Evolutionary conservation across 2,113 vertebrate genomes (phyloP).

Genomic region (Monopterus albus): DNA sequence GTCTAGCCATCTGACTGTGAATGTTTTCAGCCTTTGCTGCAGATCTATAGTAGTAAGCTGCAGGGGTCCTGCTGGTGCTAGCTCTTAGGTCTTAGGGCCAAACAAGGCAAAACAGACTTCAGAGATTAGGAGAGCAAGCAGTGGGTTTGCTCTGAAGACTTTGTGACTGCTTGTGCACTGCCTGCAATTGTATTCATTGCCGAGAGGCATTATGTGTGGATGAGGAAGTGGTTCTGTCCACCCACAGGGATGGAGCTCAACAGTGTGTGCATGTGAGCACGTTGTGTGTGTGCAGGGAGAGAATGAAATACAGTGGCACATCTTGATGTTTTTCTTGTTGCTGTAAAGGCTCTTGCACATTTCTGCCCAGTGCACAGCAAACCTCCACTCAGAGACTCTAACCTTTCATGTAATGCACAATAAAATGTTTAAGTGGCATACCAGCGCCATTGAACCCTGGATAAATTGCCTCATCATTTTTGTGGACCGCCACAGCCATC

Average conservation of each 20-base stretch:
- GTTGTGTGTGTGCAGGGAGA: conserved; percentile 3
- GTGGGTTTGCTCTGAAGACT: conserved; percentile 30
- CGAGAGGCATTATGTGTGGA: conserved; percentile 59
- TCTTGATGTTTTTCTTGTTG: conserved; percentile 27
- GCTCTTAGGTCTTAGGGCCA: conserved; percentile 8
- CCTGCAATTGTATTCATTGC: conserved; percentile 42
- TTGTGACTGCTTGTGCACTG: conserved; percentile 33
- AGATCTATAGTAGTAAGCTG: conserved; percentile 6
- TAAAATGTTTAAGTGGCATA: conserved; percentile 75
- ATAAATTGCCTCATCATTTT: conserved; percentile 62
- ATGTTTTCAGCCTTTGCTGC: conserved; percentile 20
- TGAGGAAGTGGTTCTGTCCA: conserved; percentile 60
- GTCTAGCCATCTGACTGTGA: not conserved
- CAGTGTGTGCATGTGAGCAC: conserved; percentile 17
- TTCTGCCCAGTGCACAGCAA: conserved; percentile 51
- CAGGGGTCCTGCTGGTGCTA: conserved; percentile 12
- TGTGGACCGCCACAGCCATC: conserved; percentile 11
- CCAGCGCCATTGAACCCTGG: conserved; percentile 63
- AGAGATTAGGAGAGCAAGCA: not conserved
- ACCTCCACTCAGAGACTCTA: conserved; percentile 56
- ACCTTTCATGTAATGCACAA: conserved; percentile 75
- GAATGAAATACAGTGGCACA: conserved; percentile 22
- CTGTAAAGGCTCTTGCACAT: conserved; percentile 39
- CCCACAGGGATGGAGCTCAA: conserved; percentile 60
- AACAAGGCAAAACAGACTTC: conserved; percentile 24